Evolutionary conservation across 2,888 invertebrate genomes (phyloP), one percentile per base, ranked within the genome.

Genomic region (Cacoxenus indagator): DNA sequence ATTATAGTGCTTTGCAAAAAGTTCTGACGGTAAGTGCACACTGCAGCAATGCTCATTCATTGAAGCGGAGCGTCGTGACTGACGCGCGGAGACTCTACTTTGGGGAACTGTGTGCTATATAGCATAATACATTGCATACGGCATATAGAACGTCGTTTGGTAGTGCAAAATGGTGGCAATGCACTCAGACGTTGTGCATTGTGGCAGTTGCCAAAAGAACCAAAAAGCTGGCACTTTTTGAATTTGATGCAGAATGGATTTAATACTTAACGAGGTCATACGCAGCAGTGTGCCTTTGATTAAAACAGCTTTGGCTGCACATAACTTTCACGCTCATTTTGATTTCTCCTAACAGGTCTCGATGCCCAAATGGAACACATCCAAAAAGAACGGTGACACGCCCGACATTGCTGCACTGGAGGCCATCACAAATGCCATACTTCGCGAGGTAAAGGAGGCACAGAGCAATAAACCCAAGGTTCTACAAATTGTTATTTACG

Each of bases 401-500:
- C 92, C 93, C n/a, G 94, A 94, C 0, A 91, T 95, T 70, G 93
- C 94, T 77, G 88, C 88, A 1, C 70, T 88, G 68, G 87, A 88
- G 75, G 88, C 87, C 67, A 87, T 88, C 22, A 88, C 88, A 8
- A 87, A 86, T 77, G 93, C 93, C 14, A 93, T 93, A 70, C 91
- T 94, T 74, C 84, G 86, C 89, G 93, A 80, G 92, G 94, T 95
- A 73, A 91, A 93, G 54, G 90, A 91, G 46, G 91, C 92, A 4
- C 88, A 90, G 69, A 81, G 81, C 37, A 84, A 82, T 69, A 86
- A 69, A 81, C 88, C 86, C 62, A 90, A 91, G 69, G 90, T 94
- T 37, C 90, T 95, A 48, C 95, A 95, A 89, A 95, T 95, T 75
- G 93, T 95, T 77, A 93, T 95, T 84, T 96, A 96, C 87, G 95